phyloP scores from a whole-genome alignment of 2,797 vertebrate species.

The Gallinago stenura region DNA sequence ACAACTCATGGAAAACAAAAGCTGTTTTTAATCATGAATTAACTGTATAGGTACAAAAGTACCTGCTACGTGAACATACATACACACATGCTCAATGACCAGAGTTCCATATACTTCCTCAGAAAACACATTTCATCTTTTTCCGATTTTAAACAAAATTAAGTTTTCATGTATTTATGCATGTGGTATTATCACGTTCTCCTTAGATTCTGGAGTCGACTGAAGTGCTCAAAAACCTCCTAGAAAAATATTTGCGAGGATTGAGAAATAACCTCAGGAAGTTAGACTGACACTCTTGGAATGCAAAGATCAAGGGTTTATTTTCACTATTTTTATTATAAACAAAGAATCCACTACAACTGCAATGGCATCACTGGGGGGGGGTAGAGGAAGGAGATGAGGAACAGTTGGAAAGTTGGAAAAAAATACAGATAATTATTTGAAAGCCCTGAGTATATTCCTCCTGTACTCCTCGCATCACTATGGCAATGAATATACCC shows the following conservation, averaged over 20 bases:
- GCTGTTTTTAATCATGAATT: not conserved
- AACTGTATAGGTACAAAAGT: not conserved
- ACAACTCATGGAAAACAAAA: not conserved
- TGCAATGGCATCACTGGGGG: conserved; percentile 24
- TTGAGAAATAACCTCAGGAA: conserved; percentile 53
- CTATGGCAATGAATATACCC: not conserved
- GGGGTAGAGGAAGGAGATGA: conserved; percentile 9
- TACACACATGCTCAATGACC: not conserved
- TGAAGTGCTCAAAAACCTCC: not conserved
- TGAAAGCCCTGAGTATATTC: not conserved
- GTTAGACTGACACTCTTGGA: conserved; percentile 28
- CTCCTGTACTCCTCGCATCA: not conserved
- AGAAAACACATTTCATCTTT: not conserved
- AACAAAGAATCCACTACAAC: conserved; percentile 52
- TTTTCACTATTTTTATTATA: conserved; percentile 67
- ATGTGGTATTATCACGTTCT: not conserved
- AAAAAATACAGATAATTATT: not conserved
- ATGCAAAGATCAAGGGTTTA: conserved; percentile 59
- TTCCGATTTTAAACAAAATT: not conserved
- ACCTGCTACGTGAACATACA: not conserved
- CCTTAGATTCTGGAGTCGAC: not conserved
- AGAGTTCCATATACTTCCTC: not conserved
- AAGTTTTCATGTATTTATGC: not conserved
- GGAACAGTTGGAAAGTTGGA: conserved; percentile 21
- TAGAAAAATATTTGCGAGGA: conserved; percentile 47